phyloP scores from a whole-genome alignment of 2,113 vertebrate genomes.

The Cynopterus brachyotis region DNA sequence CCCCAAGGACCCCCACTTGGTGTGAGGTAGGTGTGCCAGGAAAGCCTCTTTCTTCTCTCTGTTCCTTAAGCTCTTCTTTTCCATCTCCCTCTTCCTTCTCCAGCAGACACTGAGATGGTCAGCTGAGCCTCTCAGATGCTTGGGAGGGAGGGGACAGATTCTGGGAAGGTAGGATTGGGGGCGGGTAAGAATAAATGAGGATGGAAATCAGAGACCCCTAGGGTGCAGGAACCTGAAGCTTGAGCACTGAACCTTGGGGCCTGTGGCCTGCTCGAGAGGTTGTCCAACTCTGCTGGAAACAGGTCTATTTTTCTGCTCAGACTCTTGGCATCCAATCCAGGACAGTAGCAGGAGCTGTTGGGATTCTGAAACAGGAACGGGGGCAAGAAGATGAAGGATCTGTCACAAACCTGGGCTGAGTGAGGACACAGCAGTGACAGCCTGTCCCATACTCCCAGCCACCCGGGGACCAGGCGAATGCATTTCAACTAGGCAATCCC shows the following conservation, averaged over 20 bases:
- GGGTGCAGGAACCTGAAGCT: not conserved
- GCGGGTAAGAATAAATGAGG: fast-evolving
- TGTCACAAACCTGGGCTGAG: not conserved
- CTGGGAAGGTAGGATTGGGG: not conserved
- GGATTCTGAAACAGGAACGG: not conserved
- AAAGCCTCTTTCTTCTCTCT: not conserved
- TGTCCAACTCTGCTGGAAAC: not conserved
- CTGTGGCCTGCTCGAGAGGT: not conserved
- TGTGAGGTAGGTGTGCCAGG: not conserved
- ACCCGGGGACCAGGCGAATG: not conserved
- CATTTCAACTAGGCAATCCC: not conserved
- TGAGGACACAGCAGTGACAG: not conserved
- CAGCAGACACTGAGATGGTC: not conserved
- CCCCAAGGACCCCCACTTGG: not conserved
- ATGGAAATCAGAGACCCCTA: not conserved
- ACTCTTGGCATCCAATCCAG: not conserved
- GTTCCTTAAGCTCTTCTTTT: not conserved
- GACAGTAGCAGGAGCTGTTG: not conserved
- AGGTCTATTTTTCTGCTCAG: not conserved
- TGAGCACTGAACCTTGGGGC: not conserved
- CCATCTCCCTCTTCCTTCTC: not conserved
- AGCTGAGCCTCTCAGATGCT: not conserved
- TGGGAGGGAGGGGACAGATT: not conserved
- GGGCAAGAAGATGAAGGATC: not conserved
- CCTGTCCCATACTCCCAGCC: not conserved